Evolutionary conservation across 1,140 invertebrate genomes (phyloP).

Genomic region (Oscheius sp.): DNA sequence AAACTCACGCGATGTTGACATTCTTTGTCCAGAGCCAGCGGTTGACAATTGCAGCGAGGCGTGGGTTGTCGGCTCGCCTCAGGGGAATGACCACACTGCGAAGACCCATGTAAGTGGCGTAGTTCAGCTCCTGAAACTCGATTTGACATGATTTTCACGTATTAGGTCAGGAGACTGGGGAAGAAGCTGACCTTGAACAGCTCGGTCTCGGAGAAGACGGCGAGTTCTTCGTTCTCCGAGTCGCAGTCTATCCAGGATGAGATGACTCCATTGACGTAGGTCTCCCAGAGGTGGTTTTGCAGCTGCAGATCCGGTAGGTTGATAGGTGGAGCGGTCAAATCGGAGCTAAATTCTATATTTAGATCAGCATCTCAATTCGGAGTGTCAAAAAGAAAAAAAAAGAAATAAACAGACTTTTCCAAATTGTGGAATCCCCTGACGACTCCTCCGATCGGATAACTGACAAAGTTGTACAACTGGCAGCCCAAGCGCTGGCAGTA

Average conservation of each 20-base stretch:
- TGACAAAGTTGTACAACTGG: constrained; percentile 38
- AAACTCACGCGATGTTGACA: constrained; percentile 14
- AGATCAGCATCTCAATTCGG: no score
- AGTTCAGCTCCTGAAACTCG: constrained; percentile 45
- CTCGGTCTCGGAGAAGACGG: constrained; percentile 36
- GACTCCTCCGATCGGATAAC: constrained; percentile 38
- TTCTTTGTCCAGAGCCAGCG: constrained; percentile 42
- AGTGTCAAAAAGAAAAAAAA: no score
- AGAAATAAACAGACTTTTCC: constrained; percentile 17
- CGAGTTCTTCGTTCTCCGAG: constrained; percentile 36
- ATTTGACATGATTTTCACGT: not conserved
- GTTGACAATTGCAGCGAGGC: constrained; percentile 42
- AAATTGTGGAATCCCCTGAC: constrained; percentile 3
- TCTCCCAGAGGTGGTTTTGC: constrained; percentile 43
- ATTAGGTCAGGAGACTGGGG: not conserved
- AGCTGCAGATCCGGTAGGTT: constrained; percentile 50
- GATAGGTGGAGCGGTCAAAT: constrained; percentile 37
- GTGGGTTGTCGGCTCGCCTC: constrained; percentile 36
- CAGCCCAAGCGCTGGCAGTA: constrained; percentile 26
- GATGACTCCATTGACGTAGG: constrained; percentile 43
- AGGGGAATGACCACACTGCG: constrained; percentile 42
- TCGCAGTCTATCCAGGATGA: constrained; percentile 57
- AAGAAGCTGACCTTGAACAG: not conserved
- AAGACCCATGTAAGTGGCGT: constrained; percentile 47
- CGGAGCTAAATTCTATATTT: no score